Percentiles rank a stretch among this genome's conserved stretches.
Evolutionary conservation across 2,113 vertebrate species (phyloP).

Genomic region (Phoxinus phoxinus): DNA sequence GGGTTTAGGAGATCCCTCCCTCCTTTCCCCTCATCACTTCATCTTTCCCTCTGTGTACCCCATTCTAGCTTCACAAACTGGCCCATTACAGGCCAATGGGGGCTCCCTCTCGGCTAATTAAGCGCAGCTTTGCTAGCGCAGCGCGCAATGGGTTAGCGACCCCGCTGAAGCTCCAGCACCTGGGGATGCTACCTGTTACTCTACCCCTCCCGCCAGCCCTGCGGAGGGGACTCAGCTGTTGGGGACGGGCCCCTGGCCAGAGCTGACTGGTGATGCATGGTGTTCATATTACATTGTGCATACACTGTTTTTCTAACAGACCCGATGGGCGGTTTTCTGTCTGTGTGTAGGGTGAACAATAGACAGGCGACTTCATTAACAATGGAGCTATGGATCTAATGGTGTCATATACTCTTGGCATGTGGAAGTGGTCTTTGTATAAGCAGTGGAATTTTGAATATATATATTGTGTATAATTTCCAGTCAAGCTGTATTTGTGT

Average conservation of each 20-base stretch:
- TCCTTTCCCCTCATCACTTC: conserved; percentile 52
- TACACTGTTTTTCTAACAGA: conserved; percentile 75
- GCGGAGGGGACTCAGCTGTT: conserved; percentile 69
- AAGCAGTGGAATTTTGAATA: conserved; percentile 21
- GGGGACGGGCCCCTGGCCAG: conserved; percentile 43
- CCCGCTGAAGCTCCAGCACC: conserved; percentile 82
- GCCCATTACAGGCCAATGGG: conserved; percentile 84
- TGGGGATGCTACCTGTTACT: conserved; percentile 89
- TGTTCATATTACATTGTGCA: conserved; percentile 57
- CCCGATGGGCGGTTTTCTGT: conserved; percentile 64
- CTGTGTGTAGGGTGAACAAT: conserved; percentile 53
- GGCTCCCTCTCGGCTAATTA: conserved; percentile 88
- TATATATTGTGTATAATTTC: neutral
- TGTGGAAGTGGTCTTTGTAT: neutral
- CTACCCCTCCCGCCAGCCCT: conserved; percentile 72
- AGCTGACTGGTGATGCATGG: conserved; percentile 71
- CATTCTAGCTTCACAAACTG: conserved; percentile 75
- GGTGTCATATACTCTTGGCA: conserved; percentile 19
- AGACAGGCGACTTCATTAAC: conserved; percentile 28
- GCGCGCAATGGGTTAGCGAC: conserved; percentile 82
- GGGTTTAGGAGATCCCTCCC: conserved; percentile 80
- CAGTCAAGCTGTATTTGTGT: neutral
- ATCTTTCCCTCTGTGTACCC: conserved; percentile 74
- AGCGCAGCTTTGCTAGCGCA: conserved; percentile 88
- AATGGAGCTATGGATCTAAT: conserved; percentile 26